phyloP scores from a whole-genome alignment of 2,888 invertebrate species.

The Sacculina carcini region DNA sequence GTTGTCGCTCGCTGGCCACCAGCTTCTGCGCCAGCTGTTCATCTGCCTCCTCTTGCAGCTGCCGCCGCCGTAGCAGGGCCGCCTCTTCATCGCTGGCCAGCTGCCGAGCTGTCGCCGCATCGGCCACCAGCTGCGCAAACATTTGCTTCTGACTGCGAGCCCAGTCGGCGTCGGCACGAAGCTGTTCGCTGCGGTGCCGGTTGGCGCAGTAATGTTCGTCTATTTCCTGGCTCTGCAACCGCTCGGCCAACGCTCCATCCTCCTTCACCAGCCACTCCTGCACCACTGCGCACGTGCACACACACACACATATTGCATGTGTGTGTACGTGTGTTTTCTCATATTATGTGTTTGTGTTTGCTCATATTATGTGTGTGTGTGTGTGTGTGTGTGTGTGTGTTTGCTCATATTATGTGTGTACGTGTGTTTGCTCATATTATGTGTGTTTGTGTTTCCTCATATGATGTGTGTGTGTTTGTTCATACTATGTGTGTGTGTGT shows the following conservation, averaged over 20 bases:
- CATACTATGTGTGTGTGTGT: no score
- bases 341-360: no score
- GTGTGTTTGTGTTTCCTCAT: no score
- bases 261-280: conserved; percentile 59
- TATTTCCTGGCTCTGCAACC: conserved; percentile 49
- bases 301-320: no score
- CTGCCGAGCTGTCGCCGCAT: conserved; percentile 35
- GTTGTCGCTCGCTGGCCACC: conserved; percentile 13
- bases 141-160: conserved; percentile 31
- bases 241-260: conserved; percentile 53
- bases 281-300: conserved; percentile 45
- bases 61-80: conserved; percentile 16
- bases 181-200: conserved; percentile 41
- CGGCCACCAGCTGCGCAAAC: no score
- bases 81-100: conserved; percentile 31
- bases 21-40: conserved; percentile 17
- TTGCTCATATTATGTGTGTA: no score
- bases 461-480: no score
- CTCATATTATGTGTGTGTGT: no score
- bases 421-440: no score
- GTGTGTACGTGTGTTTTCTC: no score
- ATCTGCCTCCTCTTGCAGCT: conserved; percentile 19
- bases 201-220: conserved; percentile 42
- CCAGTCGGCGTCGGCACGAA: conserved; percentile 47
- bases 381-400: no score